phyloP scores from a whole-genome alignment of 2,888 invertebrate species.

The Thyatira batis region DNA sequence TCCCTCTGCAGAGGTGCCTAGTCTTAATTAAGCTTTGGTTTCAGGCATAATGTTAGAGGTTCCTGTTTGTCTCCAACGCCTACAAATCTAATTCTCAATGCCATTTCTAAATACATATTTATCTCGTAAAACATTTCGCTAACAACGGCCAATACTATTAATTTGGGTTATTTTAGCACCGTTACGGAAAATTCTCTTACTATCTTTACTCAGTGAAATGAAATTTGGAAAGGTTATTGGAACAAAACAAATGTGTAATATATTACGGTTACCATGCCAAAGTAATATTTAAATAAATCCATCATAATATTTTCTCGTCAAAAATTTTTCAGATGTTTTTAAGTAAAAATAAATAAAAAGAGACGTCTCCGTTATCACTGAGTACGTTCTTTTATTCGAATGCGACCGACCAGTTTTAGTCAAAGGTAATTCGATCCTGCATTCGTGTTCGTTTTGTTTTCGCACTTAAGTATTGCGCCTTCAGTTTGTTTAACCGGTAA shows the following conservation, averaged over 20 bases:
- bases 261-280: not conserved
- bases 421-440: slow-evolving; percentile 77
- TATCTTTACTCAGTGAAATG: not conserved
- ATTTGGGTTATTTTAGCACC: not conserved
- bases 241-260: not conserved
- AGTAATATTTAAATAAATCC: too few species aligned
- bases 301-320: too few species aligned
- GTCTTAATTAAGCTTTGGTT: slow-evolving; percentile 74
- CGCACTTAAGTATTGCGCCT: slow-evolving; percentile 76
- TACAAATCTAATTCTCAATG: slow-evolving; percentile 33
- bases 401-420: slow-evolving; percentile 63
- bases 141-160: not conserved
- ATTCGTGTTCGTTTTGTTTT: slow-evolving; percentile 76
- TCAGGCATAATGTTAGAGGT: slow-evolving; percentile 51
- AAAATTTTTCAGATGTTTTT: too few species aligned
- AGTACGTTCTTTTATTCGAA: slow-evolving; percentile 60
- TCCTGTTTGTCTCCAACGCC: slow-evolving; percentile 47
- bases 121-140: slow-evolving; percentile 14
- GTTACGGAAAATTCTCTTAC: not conserved
- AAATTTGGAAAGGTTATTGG: not conserved
- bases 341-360: slow-evolving; percentile 26
- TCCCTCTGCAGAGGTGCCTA: slow-evolving; percentile 63
- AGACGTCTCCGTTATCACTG: slow-evolving; percentile 34
- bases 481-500: slow-evolving; percentile 75
- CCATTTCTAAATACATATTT: slow-evolving; percentile 27